Evolutionary conservation across 2,888 invertebrate species (phyloP).

Genomic region (Drosophila buzzatii): DNA sequence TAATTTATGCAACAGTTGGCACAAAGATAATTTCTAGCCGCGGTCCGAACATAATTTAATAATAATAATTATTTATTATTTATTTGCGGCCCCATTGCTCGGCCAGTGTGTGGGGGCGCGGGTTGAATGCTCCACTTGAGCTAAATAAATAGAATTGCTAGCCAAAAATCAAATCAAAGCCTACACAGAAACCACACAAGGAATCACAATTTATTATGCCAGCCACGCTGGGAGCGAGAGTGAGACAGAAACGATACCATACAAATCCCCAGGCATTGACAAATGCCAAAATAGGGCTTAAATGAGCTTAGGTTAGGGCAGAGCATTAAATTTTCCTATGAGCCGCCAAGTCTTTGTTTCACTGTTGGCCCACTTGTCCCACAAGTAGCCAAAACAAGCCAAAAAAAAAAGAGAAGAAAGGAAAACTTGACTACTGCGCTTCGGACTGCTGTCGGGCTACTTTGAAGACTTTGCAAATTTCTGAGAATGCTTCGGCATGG

Average conservation of each 20-base stretch:
- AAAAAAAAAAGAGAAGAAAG: background rate
- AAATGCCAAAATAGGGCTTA: slow-evolving; percentile 79
- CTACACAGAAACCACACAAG: slow-evolving; percentile 61
- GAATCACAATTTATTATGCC: slow-evolving; percentile 74
- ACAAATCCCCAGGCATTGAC: slow-evolving; percentile 75
- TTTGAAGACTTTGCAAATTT: slow-evolving; percentile 43
- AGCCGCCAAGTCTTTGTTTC: slow-evolving; percentile 47
- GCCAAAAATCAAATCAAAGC: slow-evolving; percentile 74
- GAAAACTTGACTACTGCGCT: slow-evolving; percentile 4
- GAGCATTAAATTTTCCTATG: slow-evolving; percentile 33
- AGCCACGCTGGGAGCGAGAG: background rate
- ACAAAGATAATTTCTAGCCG: background rate
- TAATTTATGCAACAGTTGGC: slow-evolving; percentile 46
- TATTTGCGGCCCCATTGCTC: background rate
- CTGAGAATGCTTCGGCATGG: slow-evolving; percentile 34
- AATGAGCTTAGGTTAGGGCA: slow-evolving; percentile 68
- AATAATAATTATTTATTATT: slow-evolving; percentile 22
- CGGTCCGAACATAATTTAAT: slow-evolving; percentile 8
- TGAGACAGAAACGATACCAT: slow-evolving; percentile 32
- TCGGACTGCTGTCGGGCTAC: background rate
- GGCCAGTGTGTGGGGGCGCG: background rate
- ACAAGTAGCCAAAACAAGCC: slow-evolving; percentile 40
- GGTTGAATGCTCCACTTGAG: slow-evolving; percentile 44
- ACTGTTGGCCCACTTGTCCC: slow-evolving; percentile 21
- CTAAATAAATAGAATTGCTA: slow-evolving; percentile 56